phyloP scores from a whole-genome alignment of 2,797 vertebrate species.

The Scomberomorus guttatus region DNA sequence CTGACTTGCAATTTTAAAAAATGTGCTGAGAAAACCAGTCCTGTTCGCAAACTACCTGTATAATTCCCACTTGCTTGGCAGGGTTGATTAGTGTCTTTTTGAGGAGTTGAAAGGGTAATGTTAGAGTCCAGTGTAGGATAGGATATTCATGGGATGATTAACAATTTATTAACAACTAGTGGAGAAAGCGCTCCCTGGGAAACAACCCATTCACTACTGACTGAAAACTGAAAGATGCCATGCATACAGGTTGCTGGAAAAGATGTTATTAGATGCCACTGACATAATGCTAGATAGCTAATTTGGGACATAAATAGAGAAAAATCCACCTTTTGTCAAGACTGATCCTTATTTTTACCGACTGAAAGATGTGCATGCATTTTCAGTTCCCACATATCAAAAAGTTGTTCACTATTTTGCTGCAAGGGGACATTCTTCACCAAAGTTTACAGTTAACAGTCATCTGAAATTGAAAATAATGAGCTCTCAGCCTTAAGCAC shows the following conservation, averaged over 20 bases:
- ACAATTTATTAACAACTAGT: too few relatives aligned
- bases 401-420: conserved; percentile 2
- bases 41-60: too few relatives aligned
- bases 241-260: too few relatives aligned
- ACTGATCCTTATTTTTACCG: not conserved
- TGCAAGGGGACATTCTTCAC: not conserved
- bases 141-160: too few relatives aligned
- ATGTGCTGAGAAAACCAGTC: not conserved
- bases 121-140: too few relatives aligned
- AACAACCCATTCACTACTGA: too few relatives aligned
- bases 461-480: conserved; percentile 46
- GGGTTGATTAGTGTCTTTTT: too few relatives aligned
- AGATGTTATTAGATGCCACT: not conserved
- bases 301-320: not conserved
- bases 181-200: too few relatives aligned
- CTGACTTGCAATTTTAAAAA: conserved; percentile 20
- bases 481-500: conserved; percentile 9
- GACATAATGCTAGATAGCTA: not conserved
- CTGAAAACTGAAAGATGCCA: too few relatives aligned
- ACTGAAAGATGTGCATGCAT: not conserved
- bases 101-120: too few relatives aligned
- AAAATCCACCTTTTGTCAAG: not conserved
- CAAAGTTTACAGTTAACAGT: conserved; percentile 4
- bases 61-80: too few relatives aligned
- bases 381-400: not conserved